A percentile compares a stretch with the other conserved stretches of the same genome.
Conservation (phyloP, 2,888 invertebrate species). For the Abrostola triplasia region DNA sequence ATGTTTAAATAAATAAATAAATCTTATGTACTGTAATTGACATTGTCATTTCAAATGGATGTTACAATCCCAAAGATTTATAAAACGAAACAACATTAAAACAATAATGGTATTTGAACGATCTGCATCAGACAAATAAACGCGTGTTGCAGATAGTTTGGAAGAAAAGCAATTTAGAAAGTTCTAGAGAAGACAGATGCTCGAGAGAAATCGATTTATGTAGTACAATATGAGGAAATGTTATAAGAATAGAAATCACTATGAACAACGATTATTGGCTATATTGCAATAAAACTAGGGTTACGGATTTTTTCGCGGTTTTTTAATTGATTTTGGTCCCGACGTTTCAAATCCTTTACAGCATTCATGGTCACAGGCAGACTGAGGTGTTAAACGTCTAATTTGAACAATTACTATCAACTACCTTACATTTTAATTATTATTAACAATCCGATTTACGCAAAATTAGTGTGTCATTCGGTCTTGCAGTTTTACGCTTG, state of each 20-base stretch:
- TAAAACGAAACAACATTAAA: conserved; percentile 10
- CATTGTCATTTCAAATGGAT: no score
- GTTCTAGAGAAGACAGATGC: conserved; percentile 20
- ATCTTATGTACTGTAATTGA: not conserved
- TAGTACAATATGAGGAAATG: conserved; percentile 18
- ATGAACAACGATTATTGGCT: not conserved
- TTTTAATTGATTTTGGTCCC: no score
- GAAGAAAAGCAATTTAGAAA: conserved; percentile 43
- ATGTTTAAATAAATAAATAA: not conserved
- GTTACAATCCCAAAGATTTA: not conserved
- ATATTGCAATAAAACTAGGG: no score
- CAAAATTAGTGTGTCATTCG: no score
- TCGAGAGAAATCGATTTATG: conserved; percentile 26
- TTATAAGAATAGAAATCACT: conserved; percentile 7
- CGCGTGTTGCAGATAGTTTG: conserved; percentile 15
- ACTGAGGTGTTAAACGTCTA: no score
- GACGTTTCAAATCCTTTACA: no score
- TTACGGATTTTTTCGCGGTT: no score
- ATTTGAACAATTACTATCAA: no score
- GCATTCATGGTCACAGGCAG: no score
- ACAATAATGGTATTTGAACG: conserved; percentile 12
- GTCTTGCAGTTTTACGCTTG: no score
- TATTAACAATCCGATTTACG: no score
- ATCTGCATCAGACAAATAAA: conserved; percentile 12
- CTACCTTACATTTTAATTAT: no score